These are phyloP conservation scores for Drosophila trichaetosa DNA, from an alignment of 2,888 invertebrate species.

Conservation along the genomic window DNA sequence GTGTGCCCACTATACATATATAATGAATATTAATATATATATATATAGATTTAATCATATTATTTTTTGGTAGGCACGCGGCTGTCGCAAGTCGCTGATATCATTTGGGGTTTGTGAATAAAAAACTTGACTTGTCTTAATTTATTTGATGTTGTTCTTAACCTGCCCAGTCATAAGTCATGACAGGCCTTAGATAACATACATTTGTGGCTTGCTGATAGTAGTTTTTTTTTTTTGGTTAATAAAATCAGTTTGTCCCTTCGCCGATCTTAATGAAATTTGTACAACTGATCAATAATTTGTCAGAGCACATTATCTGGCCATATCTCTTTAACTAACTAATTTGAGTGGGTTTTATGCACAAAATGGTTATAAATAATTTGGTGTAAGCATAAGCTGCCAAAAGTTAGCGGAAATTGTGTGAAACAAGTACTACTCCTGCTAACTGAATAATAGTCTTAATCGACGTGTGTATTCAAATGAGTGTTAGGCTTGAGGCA, in stretches of 20 bases:
- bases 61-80: not conserved
- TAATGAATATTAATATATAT: not conserved
- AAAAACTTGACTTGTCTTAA: not conserved
- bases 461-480: not conserved
- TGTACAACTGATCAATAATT: not conserved
- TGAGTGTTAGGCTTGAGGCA: not conserved
- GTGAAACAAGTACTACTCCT: not conserved
- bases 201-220: not conserved
- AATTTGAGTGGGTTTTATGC: not conserved
- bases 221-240: not conserved
- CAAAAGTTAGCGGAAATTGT: conserved; percentile 14
- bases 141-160: not conserved
- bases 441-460: not conserved
- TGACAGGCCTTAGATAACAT: not conserved
- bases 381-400: not conserved
- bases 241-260: not conserved
- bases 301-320: not conserved
- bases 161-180: not conserved
- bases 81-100: not conserved
- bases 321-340: not conserved
- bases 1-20: not conserved
- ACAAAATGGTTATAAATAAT: not conserved
- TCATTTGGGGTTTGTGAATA: not conserved
- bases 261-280: not conserved
- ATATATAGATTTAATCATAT: not conserved